Conservation (phyloP, 2,797 vertebrate genomes). For the Taenioides sp. region DNA sequence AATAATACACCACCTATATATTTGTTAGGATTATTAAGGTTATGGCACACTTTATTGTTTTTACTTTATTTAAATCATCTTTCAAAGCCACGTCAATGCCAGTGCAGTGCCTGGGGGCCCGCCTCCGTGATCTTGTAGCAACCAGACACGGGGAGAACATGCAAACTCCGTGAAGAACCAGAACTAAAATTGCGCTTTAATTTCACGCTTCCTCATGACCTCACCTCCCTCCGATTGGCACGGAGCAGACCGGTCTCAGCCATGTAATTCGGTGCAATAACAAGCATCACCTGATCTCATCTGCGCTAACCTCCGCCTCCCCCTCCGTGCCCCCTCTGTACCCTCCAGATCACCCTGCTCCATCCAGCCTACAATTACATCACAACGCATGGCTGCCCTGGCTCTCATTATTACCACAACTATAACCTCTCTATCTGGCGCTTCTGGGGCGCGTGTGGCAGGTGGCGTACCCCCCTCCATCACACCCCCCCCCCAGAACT, state of each 20-base stretch:
- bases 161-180: not conserved
- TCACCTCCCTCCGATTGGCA: conserved; percentile 17
- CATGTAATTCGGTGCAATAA: conserved; percentile 42
- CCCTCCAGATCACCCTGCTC: conserved; percentile 38
- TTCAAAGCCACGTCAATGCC: too few relatives aligned
- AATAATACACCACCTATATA: too few relatives aligned
- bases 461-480: conserved; percentile 51
- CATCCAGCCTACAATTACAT: conserved; percentile 54
- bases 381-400: conserved; percentile 55
- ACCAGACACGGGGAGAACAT: too few relatives aligned
- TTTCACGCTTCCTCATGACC: conserved; percentile 30
- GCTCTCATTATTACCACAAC: conserved; percentile 58
- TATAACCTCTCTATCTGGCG: conserved; percentile 40
- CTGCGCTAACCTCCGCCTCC: conserved; percentile 53
- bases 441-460: conserved; percentile 62
- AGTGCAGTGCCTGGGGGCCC: too few relatives aligned
- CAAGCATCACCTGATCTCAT: conserved; percentile 54
- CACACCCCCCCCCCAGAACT: not conserved
- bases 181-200: not conserved
- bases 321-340: conserved; percentile 1
- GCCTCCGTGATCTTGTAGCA: too few relatives aligned
- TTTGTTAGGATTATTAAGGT: too few relatives aligned
- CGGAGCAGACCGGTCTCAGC: conserved; percentile 6
- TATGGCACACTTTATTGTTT: too few relatives aligned
- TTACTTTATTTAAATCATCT: too few relatives aligned